Evolutionary conservation across 2,797 vertebrate genomes (phyloP).

Genomic region (Neosalanx taihuensis): DNA sequence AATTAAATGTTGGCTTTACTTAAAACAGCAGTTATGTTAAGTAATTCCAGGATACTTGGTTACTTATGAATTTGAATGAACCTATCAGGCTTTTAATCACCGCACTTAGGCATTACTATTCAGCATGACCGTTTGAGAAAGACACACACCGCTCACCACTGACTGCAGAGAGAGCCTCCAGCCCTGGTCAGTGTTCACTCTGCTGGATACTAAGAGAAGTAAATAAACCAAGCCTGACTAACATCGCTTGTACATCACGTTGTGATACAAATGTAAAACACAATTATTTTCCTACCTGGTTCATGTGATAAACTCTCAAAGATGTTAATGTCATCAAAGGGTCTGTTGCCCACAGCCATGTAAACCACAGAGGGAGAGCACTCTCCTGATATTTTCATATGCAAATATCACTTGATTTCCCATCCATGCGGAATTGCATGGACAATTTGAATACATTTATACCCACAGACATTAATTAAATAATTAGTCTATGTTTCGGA

Average conservation of each 20-base stretch:
- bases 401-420: neutral
- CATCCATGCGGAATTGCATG: neutral
- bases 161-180: constrained; percentile 43
- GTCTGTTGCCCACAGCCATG: neutral
- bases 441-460: neutral
- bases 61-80: too few relatives aligned
- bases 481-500: neutral
- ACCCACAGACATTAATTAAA: neutral
- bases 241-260: constrained; percentile 3
- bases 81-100: too few relatives aligned
- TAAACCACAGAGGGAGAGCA: neutral
- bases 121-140: constrained; percentile 39
- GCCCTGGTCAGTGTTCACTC: constrained; percentile 21
- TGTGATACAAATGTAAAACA: too few relatives aligned
- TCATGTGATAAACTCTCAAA: too few relatives aligned
- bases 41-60: too few relatives aligned
- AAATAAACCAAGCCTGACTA: constrained; percentile 30
- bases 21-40: too few relatives aligned
- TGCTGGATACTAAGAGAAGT: constrained; percentile 39
- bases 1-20: too few relatives aligned
- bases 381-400: neutral
- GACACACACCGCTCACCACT: constrained; percentile 22
- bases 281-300: too few relatives aligned
- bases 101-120: constrained; percentile 34
- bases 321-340: too few relatives aligned